These are phyloP conservation scores for Tinea pellionella DNA, from an alignment of 2,888 invertebrate genomes.

Conservation along the genomic window DNA sequence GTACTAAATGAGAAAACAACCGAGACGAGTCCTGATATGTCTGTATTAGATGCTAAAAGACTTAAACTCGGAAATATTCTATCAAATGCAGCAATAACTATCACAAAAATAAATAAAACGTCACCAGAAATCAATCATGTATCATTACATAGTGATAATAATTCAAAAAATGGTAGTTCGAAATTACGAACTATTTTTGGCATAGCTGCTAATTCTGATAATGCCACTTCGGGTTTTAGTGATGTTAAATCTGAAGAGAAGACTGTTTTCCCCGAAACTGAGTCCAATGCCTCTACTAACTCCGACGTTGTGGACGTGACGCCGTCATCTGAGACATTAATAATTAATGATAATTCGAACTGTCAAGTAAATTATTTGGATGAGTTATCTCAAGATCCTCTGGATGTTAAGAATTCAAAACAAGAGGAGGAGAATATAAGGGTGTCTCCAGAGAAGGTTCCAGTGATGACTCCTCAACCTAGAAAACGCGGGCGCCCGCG, in stretches of 20 bases:
- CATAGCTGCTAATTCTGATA: neutral
- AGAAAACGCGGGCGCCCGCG: slow-evolving; percentile 61
- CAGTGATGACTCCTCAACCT: slow-evolving; percentile 47
- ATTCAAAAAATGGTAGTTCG: slow-evolving; percentile 64
- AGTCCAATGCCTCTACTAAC: slow-evolving; percentile 44
- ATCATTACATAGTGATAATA: slow-evolving; percentile 52
- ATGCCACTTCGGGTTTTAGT: neutral
- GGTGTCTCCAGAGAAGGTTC: slow-evolving; percentile 15
- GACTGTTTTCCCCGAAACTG: slow-evolving; percentile 21
- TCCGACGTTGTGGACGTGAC: slow-evolving; percentile 40
- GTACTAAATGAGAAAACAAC: slow-evolving; percentile 31
- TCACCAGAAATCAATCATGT: slow-evolving; percentile 38
- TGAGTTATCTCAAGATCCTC: slow-evolving; percentile 55
- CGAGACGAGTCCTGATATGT: slow-evolving; percentile 34
- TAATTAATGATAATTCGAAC: slow-evolving; percentile 57
- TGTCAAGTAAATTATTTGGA: slow-evolving; percentile 29
- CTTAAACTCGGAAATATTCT: slow-evolving; percentile 55
- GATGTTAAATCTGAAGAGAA: neutral
- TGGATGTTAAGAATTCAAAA: slow-evolving; percentile 43
- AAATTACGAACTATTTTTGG: slow-evolving; percentile 55
- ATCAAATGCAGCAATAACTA: slow-evolving; percentile 47
- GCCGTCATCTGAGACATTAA: slow-evolving; percentile 45
- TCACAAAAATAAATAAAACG: slow-evolving; percentile 38
- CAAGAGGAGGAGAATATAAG: neutral
- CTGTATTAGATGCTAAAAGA: slow-evolving; percentile 48